Evolutionary conservation across 2,888 invertebrate genomes (phyloP).

Genomic region (Lycophotia porphyrea): DNA sequence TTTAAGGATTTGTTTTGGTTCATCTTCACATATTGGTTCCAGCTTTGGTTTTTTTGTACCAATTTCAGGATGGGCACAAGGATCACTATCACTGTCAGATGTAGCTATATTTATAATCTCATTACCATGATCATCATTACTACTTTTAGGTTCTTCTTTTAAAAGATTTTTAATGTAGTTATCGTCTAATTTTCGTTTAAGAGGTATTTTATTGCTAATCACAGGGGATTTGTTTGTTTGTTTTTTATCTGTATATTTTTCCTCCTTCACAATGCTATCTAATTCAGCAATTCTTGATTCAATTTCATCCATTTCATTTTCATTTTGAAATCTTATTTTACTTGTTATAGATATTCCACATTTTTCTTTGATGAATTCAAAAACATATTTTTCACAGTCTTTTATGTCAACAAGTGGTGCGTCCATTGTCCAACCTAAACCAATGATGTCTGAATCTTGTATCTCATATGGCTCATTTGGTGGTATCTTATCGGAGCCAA

Average conservation of each 20-base stretch:
- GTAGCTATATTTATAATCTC: conserved; percentile 72
- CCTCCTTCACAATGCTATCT: conserved; percentile 46
- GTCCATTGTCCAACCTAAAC: conserved; percentile 87
- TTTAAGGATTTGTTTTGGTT: conserved; percentile 53
- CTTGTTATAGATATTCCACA: conserved; percentile 62
- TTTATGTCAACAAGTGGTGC: conserved; percentile 75
- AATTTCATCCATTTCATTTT: conserved; percentile 75
- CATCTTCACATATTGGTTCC: conserved; percentile 69
- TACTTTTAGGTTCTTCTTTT: conserved; percentile 56
- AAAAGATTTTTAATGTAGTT: conserved; percentile 64
- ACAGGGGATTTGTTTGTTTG: conserved; percentile 60
- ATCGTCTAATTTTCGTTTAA: conserved; percentile 77
- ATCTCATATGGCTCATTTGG: conserved; percentile 78
- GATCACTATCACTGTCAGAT: conserved; percentile 80
- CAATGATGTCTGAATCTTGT: conserved; percentile 86
- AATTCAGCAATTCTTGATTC: conserved; percentile 72
- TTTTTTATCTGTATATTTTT: conserved; percentile 4
- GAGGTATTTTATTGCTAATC: conserved; percentile 62
- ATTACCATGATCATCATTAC: conserved; percentile 58
- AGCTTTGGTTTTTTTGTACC: conserved; percentile 74
- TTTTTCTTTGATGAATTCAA: conserved; percentile 76
- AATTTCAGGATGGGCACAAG: conserved; percentile 41
- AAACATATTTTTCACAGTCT: conserved; percentile 83
- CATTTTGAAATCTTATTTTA: conserved; percentile 78
- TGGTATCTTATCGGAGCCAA: conserved; percentile 85